Evolutionary conservation across 2,888 invertebrate species (phyloP).

Genomic region (Mythimna vitellina): DNA sequence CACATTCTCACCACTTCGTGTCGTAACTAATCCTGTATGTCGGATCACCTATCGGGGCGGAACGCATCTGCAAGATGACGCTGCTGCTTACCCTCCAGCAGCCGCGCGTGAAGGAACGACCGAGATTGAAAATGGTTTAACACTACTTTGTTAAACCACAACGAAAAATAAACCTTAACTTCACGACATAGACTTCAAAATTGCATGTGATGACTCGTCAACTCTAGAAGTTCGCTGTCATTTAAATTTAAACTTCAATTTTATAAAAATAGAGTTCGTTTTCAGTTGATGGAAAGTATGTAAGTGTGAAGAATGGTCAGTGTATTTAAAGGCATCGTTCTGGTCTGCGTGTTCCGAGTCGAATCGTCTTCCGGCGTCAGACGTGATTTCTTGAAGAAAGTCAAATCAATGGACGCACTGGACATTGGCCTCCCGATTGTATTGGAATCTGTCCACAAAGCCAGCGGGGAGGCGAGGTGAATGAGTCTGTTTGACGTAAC

Average conservation of each 20-base stretch:
- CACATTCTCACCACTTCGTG: constrained; percentile 36
- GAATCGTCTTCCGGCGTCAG: constrained; percentile 89
- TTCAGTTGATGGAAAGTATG: constrained; percentile 50
- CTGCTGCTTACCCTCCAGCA: constrained; percentile 78
- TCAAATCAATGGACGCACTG: constrained; percentile 86
- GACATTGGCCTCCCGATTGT: constrained; percentile 87
- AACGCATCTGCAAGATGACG: constrained; percentile 86
- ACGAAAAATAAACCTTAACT: constrained; percentile 44
- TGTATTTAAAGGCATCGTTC: constrained; percentile 78
- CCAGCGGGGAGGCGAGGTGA: constrained; percentile 47
- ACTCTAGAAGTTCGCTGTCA: neutral
- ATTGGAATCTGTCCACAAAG: constrained; percentile 69
- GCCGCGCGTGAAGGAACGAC: constrained; percentile 82
- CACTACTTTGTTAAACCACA: constrained; percentile 59
- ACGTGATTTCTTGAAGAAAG: constrained; percentile 90
- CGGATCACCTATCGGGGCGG: constrained; percentile 82
- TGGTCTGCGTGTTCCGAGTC: constrained; percentile 84
- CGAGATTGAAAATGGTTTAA: constrained; percentile 78
- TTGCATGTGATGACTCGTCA: neutral
- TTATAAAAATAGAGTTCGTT: constrained; percentile 54
- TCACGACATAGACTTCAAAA: constrained; percentile 50
- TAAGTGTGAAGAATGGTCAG: constrained; percentile 73
- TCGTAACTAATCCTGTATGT: constrained; percentile 68
- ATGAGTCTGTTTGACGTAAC: constrained; percentile 44
- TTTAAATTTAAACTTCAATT: neutral